Conservation (phyloP, 2,797 vertebrate species). For the Lepilemur ruficaudatus region DNA sequence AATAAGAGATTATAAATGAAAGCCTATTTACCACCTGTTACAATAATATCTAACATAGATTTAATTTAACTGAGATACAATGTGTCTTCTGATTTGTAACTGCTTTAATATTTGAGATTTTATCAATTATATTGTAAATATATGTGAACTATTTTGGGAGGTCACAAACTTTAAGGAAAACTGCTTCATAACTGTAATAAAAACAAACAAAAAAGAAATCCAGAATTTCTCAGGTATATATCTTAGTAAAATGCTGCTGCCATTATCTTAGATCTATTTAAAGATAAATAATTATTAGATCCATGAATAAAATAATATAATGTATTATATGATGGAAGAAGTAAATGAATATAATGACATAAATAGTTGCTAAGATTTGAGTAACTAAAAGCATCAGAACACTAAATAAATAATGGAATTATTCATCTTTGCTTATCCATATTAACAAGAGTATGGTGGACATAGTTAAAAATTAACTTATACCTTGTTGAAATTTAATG, state of each 20-base stretch:
- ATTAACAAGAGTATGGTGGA: not conserved
- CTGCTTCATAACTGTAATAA: not conserved
- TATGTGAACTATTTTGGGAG: not conserved
- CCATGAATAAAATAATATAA: not conserved
- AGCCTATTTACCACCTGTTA: not conserved
- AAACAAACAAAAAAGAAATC: not conserved
- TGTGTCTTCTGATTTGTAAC: not conserved
- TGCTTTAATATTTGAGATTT: not conserved
- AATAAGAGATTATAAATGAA: not conserved
- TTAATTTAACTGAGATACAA: conserved; percentile 24
- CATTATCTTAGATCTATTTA: not conserved
- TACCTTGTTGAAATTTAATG: not conserved
- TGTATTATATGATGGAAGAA: not conserved
- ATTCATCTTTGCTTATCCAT: not conserved
- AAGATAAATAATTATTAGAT: not conserved
- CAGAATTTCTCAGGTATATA: not conserved
- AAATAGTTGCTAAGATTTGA: not conserved
- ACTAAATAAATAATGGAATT: not conserved
- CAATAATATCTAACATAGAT: not conserved
- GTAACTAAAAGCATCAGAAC: not conserved
- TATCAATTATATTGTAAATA: not conserved
- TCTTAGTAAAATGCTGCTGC: not conserved
- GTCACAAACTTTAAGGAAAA: not conserved
- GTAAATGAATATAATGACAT: not conserved
- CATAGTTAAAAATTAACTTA: not conserved